Conservation (phyloP, 2,888 invertebrate species). For the Cenopis cana region DNA sequence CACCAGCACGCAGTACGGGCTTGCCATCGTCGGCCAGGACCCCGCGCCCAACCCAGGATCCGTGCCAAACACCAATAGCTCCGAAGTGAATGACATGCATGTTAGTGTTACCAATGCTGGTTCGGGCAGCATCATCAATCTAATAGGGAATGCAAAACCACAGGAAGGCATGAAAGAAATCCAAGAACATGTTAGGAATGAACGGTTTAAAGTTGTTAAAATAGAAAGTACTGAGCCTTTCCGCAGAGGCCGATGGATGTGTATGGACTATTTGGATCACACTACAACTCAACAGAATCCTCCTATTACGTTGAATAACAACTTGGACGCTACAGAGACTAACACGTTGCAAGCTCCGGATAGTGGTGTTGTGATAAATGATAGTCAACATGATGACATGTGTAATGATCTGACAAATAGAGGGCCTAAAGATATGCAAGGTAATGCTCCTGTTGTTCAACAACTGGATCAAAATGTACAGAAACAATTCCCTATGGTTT, state of each 20-base stretch:
- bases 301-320: slow-evolving; percentile 79
- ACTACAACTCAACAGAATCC: slow-evolving; percentile 85
- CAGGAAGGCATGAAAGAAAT: slow-evolving; percentile 86
- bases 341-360: slow-evolving; percentile 77
- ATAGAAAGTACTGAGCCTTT: slow-evolving; percentile 98
- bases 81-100: slow-evolving; percentile 86
- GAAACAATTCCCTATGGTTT: slow-evolving; percentile 82
- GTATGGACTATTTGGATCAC: slow-evolving; percentile 97
- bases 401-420: slow-evolving; percentile 79
- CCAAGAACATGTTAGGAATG: slow-evolving; percentile 90
- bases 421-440: slow-evolving; percentile 80
- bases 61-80: slow-evolving; percentile 82
- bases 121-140: slow-evolving; percentile 86
- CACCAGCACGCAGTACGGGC: slow-evolving; percentile 92
- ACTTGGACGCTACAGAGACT: slow-evolving; percentile 76
- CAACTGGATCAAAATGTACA: slow-evolving; percentile 80
- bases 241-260: slow-evolving; percentile 96
- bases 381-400: slow-evolving; percentile 81
- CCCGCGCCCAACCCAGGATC: slow-evolving; percentile 77
- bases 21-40: slow-evolving; percentile 90
- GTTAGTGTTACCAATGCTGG: slow-evolving; percentile 87
- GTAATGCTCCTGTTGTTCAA: slow-evolving; percentile 74
- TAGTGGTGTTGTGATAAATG: slow-evolving; percentile 82
- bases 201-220: slow-evolving; percentile 97
- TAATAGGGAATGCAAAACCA: slow-evolving; percentile 83